These are phyloP conservation scores for Epirrhoe alternata DNA, from an alignment of 2,888 invertebrate genomes.

Conservation along the genomic window DNA sequence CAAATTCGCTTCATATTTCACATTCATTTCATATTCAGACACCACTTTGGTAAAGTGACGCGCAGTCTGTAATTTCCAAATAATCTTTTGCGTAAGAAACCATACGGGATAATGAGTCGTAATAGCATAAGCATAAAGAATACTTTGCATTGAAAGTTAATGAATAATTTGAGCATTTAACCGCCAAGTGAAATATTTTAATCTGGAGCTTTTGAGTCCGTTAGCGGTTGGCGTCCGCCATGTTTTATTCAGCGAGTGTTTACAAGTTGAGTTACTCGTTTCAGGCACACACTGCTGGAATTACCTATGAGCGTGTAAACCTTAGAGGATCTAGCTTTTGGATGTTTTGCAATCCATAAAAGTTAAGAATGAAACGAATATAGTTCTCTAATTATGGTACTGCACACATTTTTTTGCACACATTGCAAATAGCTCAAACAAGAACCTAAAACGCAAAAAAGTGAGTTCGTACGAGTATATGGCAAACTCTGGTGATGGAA, in stretches of 20 bases:
- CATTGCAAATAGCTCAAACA: too few species aligned
- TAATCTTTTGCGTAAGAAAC: conserved; percentile 7
- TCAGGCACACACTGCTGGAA: conserved; percentile 31
- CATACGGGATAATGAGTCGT: conserved; percentile 45
- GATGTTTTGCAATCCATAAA: not conserved
- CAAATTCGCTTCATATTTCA: not conserved
- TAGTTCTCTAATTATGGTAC: too few species aligned
- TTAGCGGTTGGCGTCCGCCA: conserved; percentile 65
- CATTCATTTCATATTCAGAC: not conserved
- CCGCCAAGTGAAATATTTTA: conserved; percentile 77
- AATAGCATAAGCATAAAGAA: conserved; percentile 43
- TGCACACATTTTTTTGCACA: too few species aligned
- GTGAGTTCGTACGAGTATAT: too few species aligned
- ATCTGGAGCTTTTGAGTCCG: conserved; percentile 74
- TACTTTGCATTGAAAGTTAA: conserved; percentile 59
- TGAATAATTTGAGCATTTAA: conserved; percentile 77
- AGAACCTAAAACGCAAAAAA: too few species aligned
- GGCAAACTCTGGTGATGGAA: too few species aligned
- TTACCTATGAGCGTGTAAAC: conserved; percentile 26
- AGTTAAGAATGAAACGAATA: too few species aligned
- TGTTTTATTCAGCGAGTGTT: conserved; percentile 70
- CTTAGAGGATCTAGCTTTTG: conserved; percentile 2
- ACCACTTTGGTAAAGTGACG: conserved; percentile 32
- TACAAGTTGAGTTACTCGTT: conserved; percentile 56
- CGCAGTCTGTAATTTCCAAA: conserved; percentile 39